Evolutionary conservation across 2,888 invertebrate species (phyloP).

Genomic region (Perizoma affinitatum): DNA sequence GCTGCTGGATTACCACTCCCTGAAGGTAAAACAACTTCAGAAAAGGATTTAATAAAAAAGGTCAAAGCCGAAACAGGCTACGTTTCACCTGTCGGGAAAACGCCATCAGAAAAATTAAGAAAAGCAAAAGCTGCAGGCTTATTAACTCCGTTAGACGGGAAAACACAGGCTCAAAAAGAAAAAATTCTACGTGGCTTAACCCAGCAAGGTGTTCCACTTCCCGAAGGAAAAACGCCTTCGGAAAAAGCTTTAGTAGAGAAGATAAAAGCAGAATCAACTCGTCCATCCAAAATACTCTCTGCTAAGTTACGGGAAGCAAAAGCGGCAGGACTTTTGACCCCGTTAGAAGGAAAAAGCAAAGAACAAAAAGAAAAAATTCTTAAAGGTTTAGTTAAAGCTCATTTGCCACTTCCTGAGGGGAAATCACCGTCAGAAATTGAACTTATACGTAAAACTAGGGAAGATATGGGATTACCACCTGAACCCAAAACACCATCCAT

Average conservation of each 20-base stretch:
- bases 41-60: constrained; percentile 43
- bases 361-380: constrained; percentile 46
- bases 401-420: constrained; percentile 47
- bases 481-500: constrained; percentile 37
- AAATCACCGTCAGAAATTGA: constrained; percentile 49
- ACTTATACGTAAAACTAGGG: constrained; percentile 28
- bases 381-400: constrained; percentile 41
- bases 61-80: constrained; percentile 41
- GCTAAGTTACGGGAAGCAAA: constrained; percentile 45
- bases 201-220: constrained; percentile 40
- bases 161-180: constrained; percentile 38
- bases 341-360: constrained; percentile 38
- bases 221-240: constrained; percentile 32
- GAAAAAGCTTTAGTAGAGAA: constrained; percentile 42
- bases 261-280: constrained; percentile 18
- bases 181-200: constrained; percentile 34
- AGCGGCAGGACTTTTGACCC: constrained; percentile 41
- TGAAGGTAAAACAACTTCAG: constrained; percentile 43
- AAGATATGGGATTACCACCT: constrained; percentile 45
- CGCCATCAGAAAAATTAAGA: constrained; percentile 20
- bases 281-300: constrained; percentile 34
- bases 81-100: constrained; percentile 43
- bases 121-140: constrained; percentile 37
- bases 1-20: constrained; percentile 40
- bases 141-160: constrained; percentile 41